Evolutionary conservation across 2,888 invertebrate species (phyloP).

Genomic region (Lepetodrilus schrolli): DNA sequence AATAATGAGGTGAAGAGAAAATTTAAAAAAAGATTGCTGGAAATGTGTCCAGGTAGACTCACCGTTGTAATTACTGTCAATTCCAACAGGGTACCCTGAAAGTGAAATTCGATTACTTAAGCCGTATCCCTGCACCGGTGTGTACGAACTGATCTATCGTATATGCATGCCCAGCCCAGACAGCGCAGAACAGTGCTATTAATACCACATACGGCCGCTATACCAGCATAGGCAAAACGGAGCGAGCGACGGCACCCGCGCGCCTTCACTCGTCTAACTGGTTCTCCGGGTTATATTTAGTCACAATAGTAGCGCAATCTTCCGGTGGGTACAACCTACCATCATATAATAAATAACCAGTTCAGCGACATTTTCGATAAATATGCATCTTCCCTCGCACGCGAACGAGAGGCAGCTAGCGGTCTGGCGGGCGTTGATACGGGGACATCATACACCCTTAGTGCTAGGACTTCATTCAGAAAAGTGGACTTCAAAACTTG

Average conservation of each 20-base stretch:
- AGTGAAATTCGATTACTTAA: neutral
- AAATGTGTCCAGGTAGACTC: neutral
- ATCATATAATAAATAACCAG: neutral
- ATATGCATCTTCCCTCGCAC: neutral
- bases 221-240: neutral
- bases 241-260: neutral
- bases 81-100: no score
- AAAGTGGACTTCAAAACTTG: no score
- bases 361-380: slow-evolving; percentile 8
- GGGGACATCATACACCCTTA: no score
- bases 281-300: slow-evolving; percentile 15
- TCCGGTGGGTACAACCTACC: no score
- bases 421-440: no score
- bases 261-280: slow-evolving; percentile 2
- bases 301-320: slow-evolving; percentile 5
- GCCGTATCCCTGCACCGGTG: neutral
- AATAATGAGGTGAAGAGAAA: no score
- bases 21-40: neutral
- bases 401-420: no score
- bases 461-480: no score
- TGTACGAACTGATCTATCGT: no score
- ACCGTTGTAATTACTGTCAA: neutral
- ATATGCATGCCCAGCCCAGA: neutral
- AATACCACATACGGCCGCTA: neutral
- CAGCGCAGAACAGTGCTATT: no score